These are phyloP conservation scores for Catalaphyllia jardinei DNA, from an alignment of 64 coral and sea anemone genomes.

Conservation along the genomic window DNA sequence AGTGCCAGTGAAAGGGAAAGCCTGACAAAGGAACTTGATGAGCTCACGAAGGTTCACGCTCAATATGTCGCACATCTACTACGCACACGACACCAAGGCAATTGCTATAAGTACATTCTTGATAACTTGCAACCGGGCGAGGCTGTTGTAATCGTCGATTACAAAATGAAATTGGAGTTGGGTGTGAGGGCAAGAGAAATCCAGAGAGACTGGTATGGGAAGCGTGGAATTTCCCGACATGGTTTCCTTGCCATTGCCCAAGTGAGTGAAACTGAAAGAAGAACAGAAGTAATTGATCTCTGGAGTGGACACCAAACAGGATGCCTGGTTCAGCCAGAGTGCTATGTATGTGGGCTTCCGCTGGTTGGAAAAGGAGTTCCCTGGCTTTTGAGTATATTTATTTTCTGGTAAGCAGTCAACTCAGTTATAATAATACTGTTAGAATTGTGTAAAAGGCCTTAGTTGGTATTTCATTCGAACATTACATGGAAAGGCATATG, in stretches of 20 bases:
- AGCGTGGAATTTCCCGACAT: background rate
- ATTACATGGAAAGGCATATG: too few species aligned
- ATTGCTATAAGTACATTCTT: background rate
- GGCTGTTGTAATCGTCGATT: background rate
- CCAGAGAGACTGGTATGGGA: constrained; percentile 9
- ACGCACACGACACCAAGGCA: background rate
- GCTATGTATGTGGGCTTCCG: constrained; percentile 3
- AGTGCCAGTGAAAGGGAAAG: background rate
- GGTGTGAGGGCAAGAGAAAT: background rate
- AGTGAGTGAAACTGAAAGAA: background rate
- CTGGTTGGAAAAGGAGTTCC: background rate
- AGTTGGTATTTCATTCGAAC: too few species aligned
- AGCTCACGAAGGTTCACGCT: background rate
- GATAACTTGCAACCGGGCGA: background rate
- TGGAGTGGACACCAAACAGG: constrained; percentile 27
- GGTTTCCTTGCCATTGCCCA: constrained; percentile 3
- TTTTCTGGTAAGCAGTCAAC: constrained; percentile 13
- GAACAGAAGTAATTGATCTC: constrained; percentile 8
- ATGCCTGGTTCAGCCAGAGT: constrained; percentile 9
- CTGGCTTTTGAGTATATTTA: constrained; percentile 2
- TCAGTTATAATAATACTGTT: background rate
- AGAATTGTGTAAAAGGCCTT: too few species aligned
- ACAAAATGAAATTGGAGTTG: constrained; percentile 9
- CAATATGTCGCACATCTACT: background rate
- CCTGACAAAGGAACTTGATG: background rate